Evolutionary conservation across 2,113 vertebrate genomes (phyloP), one percentile per base, ranked within the genome.

Genomic region (Callipepla squamata): DNA sequence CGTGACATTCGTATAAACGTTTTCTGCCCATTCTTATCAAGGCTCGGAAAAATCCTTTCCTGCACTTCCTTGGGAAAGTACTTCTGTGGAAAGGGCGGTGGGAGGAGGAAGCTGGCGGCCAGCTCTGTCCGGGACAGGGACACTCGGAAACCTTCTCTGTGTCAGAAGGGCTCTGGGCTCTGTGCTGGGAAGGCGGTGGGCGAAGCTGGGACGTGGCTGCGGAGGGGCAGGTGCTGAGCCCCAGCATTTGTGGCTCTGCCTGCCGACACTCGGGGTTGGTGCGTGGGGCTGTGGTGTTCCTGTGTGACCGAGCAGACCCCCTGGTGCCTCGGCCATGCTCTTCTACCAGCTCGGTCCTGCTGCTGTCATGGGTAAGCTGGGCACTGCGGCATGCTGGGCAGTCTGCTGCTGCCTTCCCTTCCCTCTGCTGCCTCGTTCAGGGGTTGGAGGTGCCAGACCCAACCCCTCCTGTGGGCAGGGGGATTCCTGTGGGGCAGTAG

Each of bases 61-160:
- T 92, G 94, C 19, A 0, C 84, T 83, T 92, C 89, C 89, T 74
- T 94, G 95, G 95, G 95, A 96, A 96, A 86, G 80, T 85, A 68
- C 18, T 6, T 55, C 82, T 17, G 20, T 82, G 91, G 90, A 91
- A 93, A 91, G 89, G 91, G 93, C 0, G 13, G 89, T 12, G 30
- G 48, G 82, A 48, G 85, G 72, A 87, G 94, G 91, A 95, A 91
- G 51, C 59, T 32, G 69, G 30, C 79, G 14, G 30, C 58, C 7
- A 23, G 48, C 79, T 74, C 70, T 22, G 14, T 63, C 74, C 6
- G 22, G 87, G 81, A 74, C 42, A 13, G n/a, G 62, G 66, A 90
- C 65, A 16, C 80, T 91, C 62, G 80, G 90, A 63, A 69, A 80
- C n/a, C 53, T 74, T 86, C 47, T 77, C 61, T 38, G 58, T 67